Evolutionary conservation across 2,888 invertebrate genomes (phyloP), one percentile per base, ranked within the genome.

Genomic region (Latheticus oryzae): DNA sequence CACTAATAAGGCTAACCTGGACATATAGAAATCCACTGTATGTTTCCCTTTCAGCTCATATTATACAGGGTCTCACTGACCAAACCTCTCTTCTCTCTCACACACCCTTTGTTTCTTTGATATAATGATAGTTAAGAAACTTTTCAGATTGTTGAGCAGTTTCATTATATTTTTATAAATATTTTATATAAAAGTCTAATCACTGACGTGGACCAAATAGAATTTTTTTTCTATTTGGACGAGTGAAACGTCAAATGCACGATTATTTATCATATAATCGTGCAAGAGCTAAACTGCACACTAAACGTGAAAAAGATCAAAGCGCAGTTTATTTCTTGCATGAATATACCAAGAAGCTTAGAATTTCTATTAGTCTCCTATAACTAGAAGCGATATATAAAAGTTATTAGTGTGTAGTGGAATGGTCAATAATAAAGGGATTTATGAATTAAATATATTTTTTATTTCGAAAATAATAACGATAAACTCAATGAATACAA

Each of bases 141-240:
- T 57, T 48, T n/a, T 57, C 56, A 45, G 45, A 61, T 62, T 62
- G 65, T 66, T 65, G 57, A 56, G 60, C 60, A 56, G 63, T 62
- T 68, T 65, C 47, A 66, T 66, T 64, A 65, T 67, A 67, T 68
- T 68, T 68, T 68, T 68, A 65, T 68, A 67, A 62, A 58, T 62
- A 62, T 66, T 63, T 68, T 65, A 60, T 63, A 63, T 47, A 57
- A 64, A 63, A 65, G 48, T 48, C 48, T 43, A 17, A 43, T 38
- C 17, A 9, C 8, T 15, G 12, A 33, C 24, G 47, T 7, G 30
- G 21, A 17, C 16, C 38, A 38, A 38, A 42, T 38, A 50, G 16
- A 48, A 35, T 4, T 12, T 9, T 13, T 7, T 35, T 35, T 12
- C 12, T 21, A 21, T 38, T 43, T 17, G 32, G 35, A 15, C 13